A percentile compares a stretch with the other conserved stretches of the same genome.
phyloP scores from a whole-genome alignment of 53 echinoderm and acorn worm species.

The Holothuria leucospilota region DNA sequence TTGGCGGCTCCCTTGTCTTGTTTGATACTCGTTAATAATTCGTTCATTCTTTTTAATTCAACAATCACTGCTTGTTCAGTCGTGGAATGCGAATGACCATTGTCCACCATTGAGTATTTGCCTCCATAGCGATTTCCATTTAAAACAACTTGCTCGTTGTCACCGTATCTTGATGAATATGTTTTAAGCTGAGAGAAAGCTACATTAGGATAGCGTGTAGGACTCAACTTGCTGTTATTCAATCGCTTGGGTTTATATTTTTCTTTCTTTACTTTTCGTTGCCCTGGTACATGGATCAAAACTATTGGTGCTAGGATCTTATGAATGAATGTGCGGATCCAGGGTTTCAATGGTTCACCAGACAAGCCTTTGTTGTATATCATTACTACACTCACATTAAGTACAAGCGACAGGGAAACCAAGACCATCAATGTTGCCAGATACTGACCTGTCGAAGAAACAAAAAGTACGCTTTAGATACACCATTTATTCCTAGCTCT shows the following conservation, averaged over 20 bases:
- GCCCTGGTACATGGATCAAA: constrained; percentile 55
- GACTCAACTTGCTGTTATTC: constrained; percentile 29
- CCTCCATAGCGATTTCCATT: constrained; percentile 47
- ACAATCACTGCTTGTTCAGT: constrained; percentile 70
- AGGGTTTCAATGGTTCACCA: constrained; percentile 78
- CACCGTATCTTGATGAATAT: neutral
- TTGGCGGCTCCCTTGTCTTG: neutral
- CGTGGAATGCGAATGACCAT: constrained; percentile 35
- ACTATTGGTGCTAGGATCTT: constrained; percentile 76
- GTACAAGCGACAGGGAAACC: constrained; percentile 87
- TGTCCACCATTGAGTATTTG: constrained; percentile 26
- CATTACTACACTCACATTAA: constrained; percentile 89
- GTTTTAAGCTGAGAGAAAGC: constrained; percentile 30
- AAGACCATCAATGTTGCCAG: constrained; percentile 92
- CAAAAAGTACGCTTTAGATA: neutral
- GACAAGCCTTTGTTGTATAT: constrained; percentile 76
- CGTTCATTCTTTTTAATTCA: constrained; percentile 85
- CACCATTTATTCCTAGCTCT: no score
- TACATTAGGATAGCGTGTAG: constrained; percentile 16
- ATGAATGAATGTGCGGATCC: constrained; percentile 71
- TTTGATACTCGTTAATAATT: constrained; percentile 73
- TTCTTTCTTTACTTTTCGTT: constrained; percentile 7
- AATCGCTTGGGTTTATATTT: constrained; percentile 3
- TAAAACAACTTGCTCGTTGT: constrained; percentile 29
- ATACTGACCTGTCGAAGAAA: constrained; percentile 76